Percentiles rank a stretch among this genome's conserved stretches.
These are phyloP conservation scores for Sylvia atricapilla DNA, from an alignment of 2,113 vertebrate species.

Conservation along the genomic window DNA sequence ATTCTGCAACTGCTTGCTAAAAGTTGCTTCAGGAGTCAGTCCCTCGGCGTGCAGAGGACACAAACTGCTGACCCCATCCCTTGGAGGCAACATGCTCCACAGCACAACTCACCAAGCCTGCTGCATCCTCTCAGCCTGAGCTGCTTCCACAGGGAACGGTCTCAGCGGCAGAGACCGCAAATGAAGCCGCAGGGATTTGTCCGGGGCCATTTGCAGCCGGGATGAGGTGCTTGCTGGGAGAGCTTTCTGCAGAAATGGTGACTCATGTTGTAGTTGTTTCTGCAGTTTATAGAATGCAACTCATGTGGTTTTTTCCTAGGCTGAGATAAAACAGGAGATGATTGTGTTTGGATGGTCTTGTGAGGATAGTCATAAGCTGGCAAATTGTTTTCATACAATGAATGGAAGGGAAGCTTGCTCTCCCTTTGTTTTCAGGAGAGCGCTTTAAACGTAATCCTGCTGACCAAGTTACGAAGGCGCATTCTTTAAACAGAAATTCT, in stretches of 20 bases:
- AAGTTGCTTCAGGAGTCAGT: background rate
- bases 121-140: background rate
- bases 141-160: background rate
- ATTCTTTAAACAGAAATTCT: background rate
- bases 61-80: background rate
- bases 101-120: background rate
- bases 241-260: background rate
- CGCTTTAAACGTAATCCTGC: background rate
- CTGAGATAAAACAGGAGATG: background rate
- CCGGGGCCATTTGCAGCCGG: background rate
- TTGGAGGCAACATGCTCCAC: background rate
- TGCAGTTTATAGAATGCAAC: background rate
- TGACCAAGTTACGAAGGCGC: conserved; percentile 18
- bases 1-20: background rate
- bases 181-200: background rate
- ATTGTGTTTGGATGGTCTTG: background rate
- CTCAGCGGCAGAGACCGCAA: background rate
- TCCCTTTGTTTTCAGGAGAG: background rate
- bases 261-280: background rate
- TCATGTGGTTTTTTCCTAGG: background rate
- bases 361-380: background rate
- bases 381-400: background rate
- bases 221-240: background rate
- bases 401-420: background rate
- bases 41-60: background rate